phyloP scores from a whole-genome alignment of 2,113 vertebrate species.

The Rhea pennata region DNA sequence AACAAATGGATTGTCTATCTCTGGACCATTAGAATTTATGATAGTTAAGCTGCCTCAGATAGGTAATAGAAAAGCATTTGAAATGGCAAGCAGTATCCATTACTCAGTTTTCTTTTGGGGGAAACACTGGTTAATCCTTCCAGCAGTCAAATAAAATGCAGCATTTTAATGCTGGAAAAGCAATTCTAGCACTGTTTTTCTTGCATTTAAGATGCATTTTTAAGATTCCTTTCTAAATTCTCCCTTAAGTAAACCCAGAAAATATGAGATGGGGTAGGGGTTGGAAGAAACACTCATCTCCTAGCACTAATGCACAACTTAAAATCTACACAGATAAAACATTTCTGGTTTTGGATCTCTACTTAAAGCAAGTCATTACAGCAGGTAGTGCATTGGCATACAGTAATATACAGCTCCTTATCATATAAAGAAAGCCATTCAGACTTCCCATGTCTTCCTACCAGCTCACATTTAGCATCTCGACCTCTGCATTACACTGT shows the following conservation, averaged over 20 bases:
- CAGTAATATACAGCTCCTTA: neutral
- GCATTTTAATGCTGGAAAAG: neutral
- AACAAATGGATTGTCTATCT: neutral
- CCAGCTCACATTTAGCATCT: neutral
- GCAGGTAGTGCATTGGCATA: neutral
- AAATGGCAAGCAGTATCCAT: neutral
- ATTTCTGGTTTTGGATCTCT: neutral
- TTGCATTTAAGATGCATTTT: neutral
- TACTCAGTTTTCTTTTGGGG: neutral
- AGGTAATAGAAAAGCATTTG: neutral
- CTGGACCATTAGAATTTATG: neutral
- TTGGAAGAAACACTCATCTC: neutral
- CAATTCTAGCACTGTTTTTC: neutral
- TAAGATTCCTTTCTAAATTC: neutral
- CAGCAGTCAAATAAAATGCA: neutral
- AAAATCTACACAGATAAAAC: neutral
- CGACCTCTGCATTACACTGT: neutral
- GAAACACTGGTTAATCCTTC: neutral
- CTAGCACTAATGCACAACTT: neutral
- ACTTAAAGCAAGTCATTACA: neutral
- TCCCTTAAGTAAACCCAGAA: neutral
- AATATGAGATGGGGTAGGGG: neutral
- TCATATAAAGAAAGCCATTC: neutral
- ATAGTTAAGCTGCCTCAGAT: neutral
- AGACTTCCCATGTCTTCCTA: neutral